Percentiles rank a stretch among this genome's conserved stretches.
These are phyloP conservation scores for Heliopora coerulea DNA, from an alignment of 92 coral and sea anemone genomes.

Conservation along the genomic window DNA sequence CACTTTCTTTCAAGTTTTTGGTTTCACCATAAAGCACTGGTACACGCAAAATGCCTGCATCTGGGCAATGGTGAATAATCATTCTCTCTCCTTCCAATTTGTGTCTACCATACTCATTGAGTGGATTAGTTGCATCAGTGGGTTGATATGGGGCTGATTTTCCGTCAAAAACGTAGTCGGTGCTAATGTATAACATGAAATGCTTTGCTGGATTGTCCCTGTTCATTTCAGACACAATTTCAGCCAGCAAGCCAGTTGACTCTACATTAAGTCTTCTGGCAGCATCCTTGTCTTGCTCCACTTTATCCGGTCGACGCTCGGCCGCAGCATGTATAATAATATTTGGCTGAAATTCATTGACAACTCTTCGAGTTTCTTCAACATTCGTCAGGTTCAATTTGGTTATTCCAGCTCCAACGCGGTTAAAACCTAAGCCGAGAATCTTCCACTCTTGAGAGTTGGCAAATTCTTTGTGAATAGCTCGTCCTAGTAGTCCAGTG, in stretches of 20 bases:
- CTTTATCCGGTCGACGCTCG: constrained; percentile 80
- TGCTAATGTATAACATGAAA: constrained; percentile 78
- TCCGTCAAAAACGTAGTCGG: constrained; percentile 92
- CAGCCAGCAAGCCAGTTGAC: constrained; percentile 61
- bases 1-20: constrained; percentile 75
- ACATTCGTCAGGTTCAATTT: constrained; percentile 73
- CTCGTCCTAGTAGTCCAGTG: constrained; percentile 84
- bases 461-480: constrained; percentile 66
- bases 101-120: constrained; percentile 78
- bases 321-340: constrained; percentile 75
- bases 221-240: constrained; percentile 63
- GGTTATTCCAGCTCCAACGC: constrained; percentile 60
- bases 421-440: constrained; percentile 75
- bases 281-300: constrained; percentile 66
- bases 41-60: constrained; percentile 69
- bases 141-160: constrained; percentile 73
- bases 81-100: constrained; percentile 74
- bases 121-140: constrained; percentile 70
- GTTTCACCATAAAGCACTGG: constrained; percentile 86
- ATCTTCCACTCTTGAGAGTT: constrained; percentile 56
- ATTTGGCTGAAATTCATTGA: constrained; percentile 71
- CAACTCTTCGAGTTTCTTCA: constrained; percentile 64
- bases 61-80: constrained; percentile 46
- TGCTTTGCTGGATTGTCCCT: constrained; percentile 45
- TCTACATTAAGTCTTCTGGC: constrained; percentile 64